phyloP scores from a whole-genome alignment of 2,888 invertebrate genomes.

The Odontomyia ornata region DNA sequence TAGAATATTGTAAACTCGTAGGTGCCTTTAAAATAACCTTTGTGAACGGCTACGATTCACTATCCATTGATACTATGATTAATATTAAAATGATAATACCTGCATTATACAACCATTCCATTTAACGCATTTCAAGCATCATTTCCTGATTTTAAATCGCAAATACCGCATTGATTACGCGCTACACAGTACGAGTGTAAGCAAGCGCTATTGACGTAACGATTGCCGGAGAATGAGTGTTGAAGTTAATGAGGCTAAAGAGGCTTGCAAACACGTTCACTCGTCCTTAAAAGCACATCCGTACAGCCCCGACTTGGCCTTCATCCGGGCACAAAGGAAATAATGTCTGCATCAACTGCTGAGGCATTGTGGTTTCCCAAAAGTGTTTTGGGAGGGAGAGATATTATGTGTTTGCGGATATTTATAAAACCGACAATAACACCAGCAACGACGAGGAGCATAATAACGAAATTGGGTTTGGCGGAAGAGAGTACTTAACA shows the following conservation, averaged over 20 bases:
- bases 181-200: background rate
- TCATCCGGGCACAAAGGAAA: background rate
- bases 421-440: slow-evolving; percentile 4
- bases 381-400: background rate
- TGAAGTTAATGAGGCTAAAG: slow-evolving; percentile 10
- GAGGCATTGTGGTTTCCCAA: background rate
- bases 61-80: too few species aligned
- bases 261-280: slow-evolving; percentile 16
- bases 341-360: background rate
- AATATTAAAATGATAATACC: too few species aligned
- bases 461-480: background rate
- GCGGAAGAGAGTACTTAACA: background rate
- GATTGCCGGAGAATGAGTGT: background rate
- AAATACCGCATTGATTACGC: background rate
- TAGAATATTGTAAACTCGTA: too few species aligned
- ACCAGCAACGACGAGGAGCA: background rate
- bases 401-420: background rate
- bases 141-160: background rate
- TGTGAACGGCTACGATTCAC: too few species aligned
- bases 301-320: background rate
- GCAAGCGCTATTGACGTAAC: background rate
- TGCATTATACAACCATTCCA: too few species aligned
- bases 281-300: background rate
- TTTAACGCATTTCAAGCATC: background rate
- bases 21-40: too few species aligned